Percentiles rank a stretch among this genome's conserved stretches.
phyloP scores from a whole-genome alignment of 1,140 invertebrate genomes.

The Scaptomyza pallida region DNA sequence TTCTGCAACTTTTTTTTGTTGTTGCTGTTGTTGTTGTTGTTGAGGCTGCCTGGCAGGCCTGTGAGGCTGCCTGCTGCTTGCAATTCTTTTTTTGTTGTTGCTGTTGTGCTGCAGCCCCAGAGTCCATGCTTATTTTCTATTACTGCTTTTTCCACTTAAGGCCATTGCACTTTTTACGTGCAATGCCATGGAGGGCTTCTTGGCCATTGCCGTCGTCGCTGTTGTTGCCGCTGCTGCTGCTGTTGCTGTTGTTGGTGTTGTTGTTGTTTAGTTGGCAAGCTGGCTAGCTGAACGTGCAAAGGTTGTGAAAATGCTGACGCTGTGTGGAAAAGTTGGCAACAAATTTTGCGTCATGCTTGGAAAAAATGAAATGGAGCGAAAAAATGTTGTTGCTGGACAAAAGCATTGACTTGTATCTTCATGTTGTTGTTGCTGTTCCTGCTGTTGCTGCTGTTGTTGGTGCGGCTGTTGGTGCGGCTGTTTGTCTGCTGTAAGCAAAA shows the following conservation, averaged over 20 bases:
- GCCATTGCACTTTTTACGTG: conserved; percentile 82
- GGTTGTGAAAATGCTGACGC: conserved; percentile 80
- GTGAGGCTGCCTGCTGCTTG: conserved; percentile 51
- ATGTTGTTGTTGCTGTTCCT: conserved; percentile 31
- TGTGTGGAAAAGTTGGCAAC: conserved; percentile 79
- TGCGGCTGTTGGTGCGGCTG: conserved; percentile 29
- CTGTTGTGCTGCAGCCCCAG: conserved; percentile 21
- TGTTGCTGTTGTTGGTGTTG: conserved; percentile 38
- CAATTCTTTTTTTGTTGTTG: conserved; percentile 46
- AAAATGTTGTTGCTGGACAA: conserved; percentile 77
- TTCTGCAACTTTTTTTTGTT: conserved; percentile 73
- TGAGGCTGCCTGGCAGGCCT: conserved; percentile 46
- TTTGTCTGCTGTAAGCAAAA: conserved; percentile 65
- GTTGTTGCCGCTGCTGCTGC: conserved; percentile 32
- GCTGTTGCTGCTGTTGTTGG: conserved; percentile 14
- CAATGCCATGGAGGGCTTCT: conserved; percentile 77
- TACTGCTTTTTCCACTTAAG: conserved; percentile 83
- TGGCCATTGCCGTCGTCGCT: conserved; percentile 70
- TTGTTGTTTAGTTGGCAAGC: conserved; percentile 14
- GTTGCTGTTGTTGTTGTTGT: conserved; percentile 16
- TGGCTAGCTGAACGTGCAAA: conserved; percentile 73
- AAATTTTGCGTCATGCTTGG: conserved; percentile 82
- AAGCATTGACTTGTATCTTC: conserved; percentile 54
- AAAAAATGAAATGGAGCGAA: conserved; percentile 83
- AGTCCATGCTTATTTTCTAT: conserved; percentile 82